Conservation (phyloP, 2,888 invertebrate species). For the Psylliodes chrysocephalus region DNA sequence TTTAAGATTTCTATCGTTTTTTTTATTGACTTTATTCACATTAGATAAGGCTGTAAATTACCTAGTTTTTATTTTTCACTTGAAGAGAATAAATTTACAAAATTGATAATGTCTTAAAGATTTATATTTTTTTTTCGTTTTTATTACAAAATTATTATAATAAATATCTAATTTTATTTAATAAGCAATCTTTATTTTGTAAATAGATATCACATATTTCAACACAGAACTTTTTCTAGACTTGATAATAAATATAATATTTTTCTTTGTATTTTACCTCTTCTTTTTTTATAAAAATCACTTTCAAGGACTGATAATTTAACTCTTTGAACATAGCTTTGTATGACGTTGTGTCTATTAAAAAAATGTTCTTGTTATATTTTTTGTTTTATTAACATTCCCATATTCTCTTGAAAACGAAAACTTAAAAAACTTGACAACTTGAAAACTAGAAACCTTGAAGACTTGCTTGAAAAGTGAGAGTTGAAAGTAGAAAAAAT, state of each 20-base stretch:
- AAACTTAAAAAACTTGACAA: no score
- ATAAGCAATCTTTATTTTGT: constrained; percentile 12
- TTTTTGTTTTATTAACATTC: not conserved
- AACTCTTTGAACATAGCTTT: constrained; percentile 26
- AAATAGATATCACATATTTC: constrained; percentile 15
- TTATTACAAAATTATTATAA: not conserved
- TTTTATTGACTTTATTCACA: no score
- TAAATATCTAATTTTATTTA: constrained; percentile 31
- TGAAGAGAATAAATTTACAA: no score
- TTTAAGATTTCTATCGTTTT: no score
- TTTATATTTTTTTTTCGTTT: not conserved
- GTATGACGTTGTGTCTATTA: constrained; percentile 30
- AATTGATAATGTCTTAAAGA: not conserved
- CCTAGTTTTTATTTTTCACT: no score
- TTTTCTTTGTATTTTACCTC: constrained; percentile 44
- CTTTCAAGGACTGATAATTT: constrained; percentile 47
- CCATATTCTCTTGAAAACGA: no score
- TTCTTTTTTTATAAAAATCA: constrained; percentile 38
- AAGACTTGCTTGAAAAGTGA: no score
- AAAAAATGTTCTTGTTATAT: constrained; percentile 25
- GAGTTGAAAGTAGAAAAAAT: no score
- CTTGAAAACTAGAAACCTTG: no score
- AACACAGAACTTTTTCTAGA: not conserved
- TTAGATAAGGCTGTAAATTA: no score
- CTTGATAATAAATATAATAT: constrained; percentile 20